Evolutionary conservation across 2,888 invertebrate species (phyloP), one percentile per base, ranked within the genome.

Genomic region (Sinodicranocentrus sp.): DNA sequence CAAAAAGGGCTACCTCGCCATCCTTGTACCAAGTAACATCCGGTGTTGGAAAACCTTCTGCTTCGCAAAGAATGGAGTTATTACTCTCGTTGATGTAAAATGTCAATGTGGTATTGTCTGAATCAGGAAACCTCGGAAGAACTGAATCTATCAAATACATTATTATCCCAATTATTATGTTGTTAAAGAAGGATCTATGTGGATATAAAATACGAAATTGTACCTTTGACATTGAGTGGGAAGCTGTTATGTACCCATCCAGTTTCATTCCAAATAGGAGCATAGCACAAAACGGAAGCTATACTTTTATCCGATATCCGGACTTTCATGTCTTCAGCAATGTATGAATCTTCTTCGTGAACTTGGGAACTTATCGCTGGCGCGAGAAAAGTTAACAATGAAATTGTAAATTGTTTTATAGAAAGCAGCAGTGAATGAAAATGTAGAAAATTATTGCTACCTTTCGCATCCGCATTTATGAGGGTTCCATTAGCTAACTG

Each of bases 221-320:
- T 77, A 86, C 86, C 86, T 76, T 77, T 72, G 2, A 86, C 78
- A 3, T 28, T 17, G 2, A 86, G 13, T 2, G 48, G 19, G 6
- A 82, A 48, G 2, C 79, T 57, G 43, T 68, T 59, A 19, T 84
- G 71, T 0, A 82, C 70, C 82, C 82, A 85, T 33, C 48, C 33
- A 10, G 82, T 78, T 65, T 85, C 84, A 76, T 86, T 86, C 86
- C 86, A 86, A 0, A 86, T 54, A 6, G 85, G 86, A 15, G 82
- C 83, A 6, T 23, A 70, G 17, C 86, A 86, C 0, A 84, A 44
- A 28, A 86, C 33, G 5, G 71, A 23, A 8, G 28, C 1, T 28
- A 86, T 82, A n/a, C 79, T 71, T 28, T 84, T 68, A 19, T 67
- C 15, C 2, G 82, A 48, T n/a, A 86, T 79, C 21, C 75, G 33